Evolutionary conservation across 1,140 invertebrate genomes (phyloP).

Genomic region (Pseudomyrmex sp.): DNA sequence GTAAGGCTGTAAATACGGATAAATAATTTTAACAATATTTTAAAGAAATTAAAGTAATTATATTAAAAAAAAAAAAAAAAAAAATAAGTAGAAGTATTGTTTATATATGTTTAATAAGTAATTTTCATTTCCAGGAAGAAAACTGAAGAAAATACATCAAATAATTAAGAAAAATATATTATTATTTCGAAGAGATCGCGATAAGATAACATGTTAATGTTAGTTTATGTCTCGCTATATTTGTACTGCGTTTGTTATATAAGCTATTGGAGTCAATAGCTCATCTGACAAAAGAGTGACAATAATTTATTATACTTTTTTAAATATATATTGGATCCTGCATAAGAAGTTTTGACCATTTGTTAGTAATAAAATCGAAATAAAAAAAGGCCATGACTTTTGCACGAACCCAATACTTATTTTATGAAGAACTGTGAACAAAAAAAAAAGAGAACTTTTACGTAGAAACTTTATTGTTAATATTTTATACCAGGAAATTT

Average conservation of each 20-base stretch:
- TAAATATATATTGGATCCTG: not conserved
- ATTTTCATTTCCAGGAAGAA: conserved; percentile 48
- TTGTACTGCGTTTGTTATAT: not conserved
- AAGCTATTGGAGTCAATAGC: not conserved
- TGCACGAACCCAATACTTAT: too few species aligned
- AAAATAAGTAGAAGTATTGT: too few species aligned
- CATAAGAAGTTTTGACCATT: too few species aligned
- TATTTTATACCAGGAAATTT: conserved; percentile 28
- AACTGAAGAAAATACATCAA: not conserved
- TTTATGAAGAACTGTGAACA: too few species aligned
- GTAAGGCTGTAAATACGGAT: conserved; percentile 56
- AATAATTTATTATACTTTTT: conserved; percentile 25
- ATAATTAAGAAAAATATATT: too few species aligned
- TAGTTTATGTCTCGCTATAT: too few species aligned
- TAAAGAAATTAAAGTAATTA: too few species aligned
- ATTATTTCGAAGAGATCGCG: too few species aligned
- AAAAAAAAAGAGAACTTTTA: conserved; percentile 32
- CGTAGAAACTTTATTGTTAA: conserved; percentile 4
- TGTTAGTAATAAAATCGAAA: too few species aligned
- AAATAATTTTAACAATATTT: conserved; percentile 21
- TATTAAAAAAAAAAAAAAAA: too few species aligned
- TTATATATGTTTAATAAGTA: conserved; percentile 5
- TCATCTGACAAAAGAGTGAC: conserved; percentile 6
- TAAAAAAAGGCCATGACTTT: too few species aligned
- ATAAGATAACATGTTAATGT: too few species aligned